Base-by-base conservation (phyloP, 1,140 invertebrate genomes). In the Adoxophyes honmai region DNA sequence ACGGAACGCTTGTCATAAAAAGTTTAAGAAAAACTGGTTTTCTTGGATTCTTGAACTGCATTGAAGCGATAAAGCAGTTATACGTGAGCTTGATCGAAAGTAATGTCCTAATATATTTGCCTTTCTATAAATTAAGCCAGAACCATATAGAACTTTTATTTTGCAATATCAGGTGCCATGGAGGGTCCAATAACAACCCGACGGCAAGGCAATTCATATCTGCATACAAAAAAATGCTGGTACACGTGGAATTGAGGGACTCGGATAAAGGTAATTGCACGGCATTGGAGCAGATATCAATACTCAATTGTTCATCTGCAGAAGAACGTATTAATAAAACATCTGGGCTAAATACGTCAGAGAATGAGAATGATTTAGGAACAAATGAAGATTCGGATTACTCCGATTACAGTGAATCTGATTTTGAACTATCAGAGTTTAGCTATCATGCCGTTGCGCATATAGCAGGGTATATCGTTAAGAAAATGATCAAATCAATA, bases 141-240 rank as follows among this genome's bases (percentile, higher is more conserved):
- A 11, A 55, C 36, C 52, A 55, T 15, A 36, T 55, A 5, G 52
- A 55, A 37, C 52, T 55, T 11, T 38, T 55, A 3, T 55, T 55
- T 18, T 14, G 52, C 5, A 55, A 55, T 37, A 55, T 55, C 1
- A 36, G 52, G 10, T 37, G n/a, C 18, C 52, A 55, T 21, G 52
- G 52, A 9, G 52, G 52, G 3, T 21, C 4, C 35, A 37, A 55
- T 37, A 38, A 55, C 34, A 55, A 55, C 16, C 52, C 52, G 4
- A 37, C 36, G 13, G n/a, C 52, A 16, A 55, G 16, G 15, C 34
- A 55, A 34, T 55, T 55, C 21, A 10, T 11, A 11, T 14, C 5
- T 18, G 34, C 34, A 15, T 55, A 55, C 15, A 36, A 21, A 54
- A 55, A 55, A 28, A 39, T 33, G 9, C 21, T 55, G 11, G 37